These are phyloP conservation scores for Galendromus occidentalis DNA, from an alignment of 1,140 invertebrate genomes.

Conservation along the genomic window DNA sequence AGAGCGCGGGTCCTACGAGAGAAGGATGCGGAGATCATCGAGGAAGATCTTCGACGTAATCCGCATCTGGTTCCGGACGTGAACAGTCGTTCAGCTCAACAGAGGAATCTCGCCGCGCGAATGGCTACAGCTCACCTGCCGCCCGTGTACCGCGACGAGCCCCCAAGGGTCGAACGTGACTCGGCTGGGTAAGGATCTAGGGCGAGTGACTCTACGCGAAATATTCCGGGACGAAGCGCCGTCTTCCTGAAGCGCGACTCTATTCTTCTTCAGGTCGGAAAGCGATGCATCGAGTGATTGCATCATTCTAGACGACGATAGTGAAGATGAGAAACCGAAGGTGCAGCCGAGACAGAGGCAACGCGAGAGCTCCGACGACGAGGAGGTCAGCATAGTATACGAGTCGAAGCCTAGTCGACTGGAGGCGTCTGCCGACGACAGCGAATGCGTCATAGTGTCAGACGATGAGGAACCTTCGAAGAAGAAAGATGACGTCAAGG, in stretches of 20 bases:
- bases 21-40: neutral
- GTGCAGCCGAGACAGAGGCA: neutral
- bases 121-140: neutral
- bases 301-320: neutral
- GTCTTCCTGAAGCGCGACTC: neutral
- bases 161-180: neutral
- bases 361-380: neutral
- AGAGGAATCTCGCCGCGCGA: neutral
- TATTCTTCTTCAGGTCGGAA: neutral
- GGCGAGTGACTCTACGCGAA: neutral
- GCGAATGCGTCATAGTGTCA: neutral
- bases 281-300: neutral
- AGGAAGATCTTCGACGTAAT: neutral
- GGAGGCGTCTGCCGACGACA: neutral
- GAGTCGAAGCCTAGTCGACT: neutral
- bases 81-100: neutral
- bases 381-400: neutral
- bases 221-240: neutral
- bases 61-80: neutral
- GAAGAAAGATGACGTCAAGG: neutral
- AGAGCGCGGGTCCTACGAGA: neutral
- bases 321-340: neutral
- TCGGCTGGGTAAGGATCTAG: no score
- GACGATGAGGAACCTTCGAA: no score
- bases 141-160: neutral